A percentile compares a stretch with the other conserved stretches of the same genome.
Conservation (phyloP, 2,888 invertebrate species). For the Pecten maximus region DNA sequence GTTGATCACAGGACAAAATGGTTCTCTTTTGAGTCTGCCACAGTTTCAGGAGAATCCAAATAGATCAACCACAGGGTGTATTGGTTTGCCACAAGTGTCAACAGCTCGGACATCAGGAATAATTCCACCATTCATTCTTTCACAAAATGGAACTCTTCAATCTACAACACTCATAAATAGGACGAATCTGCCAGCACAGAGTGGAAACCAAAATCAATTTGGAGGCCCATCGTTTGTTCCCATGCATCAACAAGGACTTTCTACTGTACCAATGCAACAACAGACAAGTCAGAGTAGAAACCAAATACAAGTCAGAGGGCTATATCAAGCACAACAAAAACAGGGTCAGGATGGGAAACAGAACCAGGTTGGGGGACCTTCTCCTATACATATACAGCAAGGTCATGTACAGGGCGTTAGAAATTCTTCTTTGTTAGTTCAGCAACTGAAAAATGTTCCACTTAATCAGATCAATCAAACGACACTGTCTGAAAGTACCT, state of each 20-base stretch:
- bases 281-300: too few relatives aligned
- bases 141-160: not conserved
- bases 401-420: not conserved
- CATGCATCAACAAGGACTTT: too few relatives aligned
- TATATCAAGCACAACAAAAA: too few relatives aligned
- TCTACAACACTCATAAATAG: not conserved
- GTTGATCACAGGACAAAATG: not conserved
- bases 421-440: not conserved
- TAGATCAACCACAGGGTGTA: not conserved
- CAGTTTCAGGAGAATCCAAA: not conserved
- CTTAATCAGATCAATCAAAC: not conserved
- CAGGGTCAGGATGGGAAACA: not conserved
- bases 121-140: not conserved
- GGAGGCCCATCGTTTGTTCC: too few relatives aligned
- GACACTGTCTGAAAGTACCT: not conserved
- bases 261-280: too few relatives aligned
- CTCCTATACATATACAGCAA: not conserved
- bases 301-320: too few relatives aligned
- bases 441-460: not conserved
- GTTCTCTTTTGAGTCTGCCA: not conserved
- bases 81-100: not conserved
- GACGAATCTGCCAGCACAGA: not conserved
- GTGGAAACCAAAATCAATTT: too few relatives aligned
- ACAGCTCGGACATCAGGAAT: not conserved
- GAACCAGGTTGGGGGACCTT: not conserved